phyloP scores from a whole-genome alignment of 1,140 invertebrate genomes.

The Andrena cerasifolii region DNA sequence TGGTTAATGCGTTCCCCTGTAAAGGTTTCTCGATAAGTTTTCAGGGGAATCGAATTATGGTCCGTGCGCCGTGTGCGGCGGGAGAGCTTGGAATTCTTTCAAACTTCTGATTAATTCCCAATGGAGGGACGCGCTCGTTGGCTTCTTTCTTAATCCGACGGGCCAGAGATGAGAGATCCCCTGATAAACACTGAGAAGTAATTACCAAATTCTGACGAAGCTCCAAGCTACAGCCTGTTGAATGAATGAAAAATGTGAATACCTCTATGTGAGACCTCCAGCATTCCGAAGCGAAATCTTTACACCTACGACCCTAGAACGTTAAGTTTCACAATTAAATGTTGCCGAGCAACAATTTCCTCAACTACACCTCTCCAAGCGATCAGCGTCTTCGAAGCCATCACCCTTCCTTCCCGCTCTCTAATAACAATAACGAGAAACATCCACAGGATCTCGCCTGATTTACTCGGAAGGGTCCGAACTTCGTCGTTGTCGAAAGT shows the following conservation, averaged over 20 bases:
- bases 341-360: neutral
- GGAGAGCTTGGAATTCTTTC: neutral
- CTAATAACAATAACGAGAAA: neutral
- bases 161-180: no score
- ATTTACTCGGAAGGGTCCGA: neutral
- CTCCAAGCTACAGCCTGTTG: no score
- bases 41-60: slow-evolving; percentile 9
- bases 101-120: neutral
- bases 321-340: neutral
- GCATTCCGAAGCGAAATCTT: neutral
- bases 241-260: no score
- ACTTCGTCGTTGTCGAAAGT: slow-evolving; percentile 26
- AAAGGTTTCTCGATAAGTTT: slow-evolving; percentile 14
- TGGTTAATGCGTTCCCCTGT: slow-evolving; percentile 14
- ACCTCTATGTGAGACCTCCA: no score
- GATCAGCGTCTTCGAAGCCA: neutral
- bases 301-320: neutral
- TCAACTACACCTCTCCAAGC: neutral
- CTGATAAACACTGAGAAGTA: no score
- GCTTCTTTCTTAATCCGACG: neutral
- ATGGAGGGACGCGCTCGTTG: no score
- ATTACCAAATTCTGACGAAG: no score
- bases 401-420: neutral
- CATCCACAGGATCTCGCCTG: neutral
- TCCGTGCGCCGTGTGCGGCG: neutral